Base-by-base conservation (phyloP, 2,888 invertebrate species). In the Smittia sp. region DNA sequence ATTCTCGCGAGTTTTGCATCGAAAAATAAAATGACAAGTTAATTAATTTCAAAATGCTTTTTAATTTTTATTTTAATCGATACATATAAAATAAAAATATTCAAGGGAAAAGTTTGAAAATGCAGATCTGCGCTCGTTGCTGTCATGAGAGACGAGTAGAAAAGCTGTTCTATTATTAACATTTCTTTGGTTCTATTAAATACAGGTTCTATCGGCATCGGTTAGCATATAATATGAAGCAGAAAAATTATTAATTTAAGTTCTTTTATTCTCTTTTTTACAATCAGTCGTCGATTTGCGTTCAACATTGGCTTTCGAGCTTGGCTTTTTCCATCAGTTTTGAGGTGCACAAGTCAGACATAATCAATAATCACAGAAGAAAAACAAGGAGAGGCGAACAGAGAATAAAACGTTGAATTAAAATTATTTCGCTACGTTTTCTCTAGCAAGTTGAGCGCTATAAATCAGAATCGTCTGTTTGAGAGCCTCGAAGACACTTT, bases 131-230 rank as follows among this genome's bases (percentile, higher is more conserved):
- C 32, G 3, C 32, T 32, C 32, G 32, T n/a, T n/a, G 32, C 32
- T 32, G 4, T 32, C 32, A 32, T n/a, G 9, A 6, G 32, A 32
- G 32, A 3, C 9, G 32, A 32, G 32, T n/a, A n/a, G 32, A 9
- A 46, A 46, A 46, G 11, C 15, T 15, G 15, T 11, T 46, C 15
- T 58, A 58, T 20, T 4, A 58, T 58, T 58, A 58, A 58, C 20
- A 58, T 18, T 58, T 58, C 58, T 58, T 58, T 58, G 58, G 58
- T 11, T 18, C 58, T 58, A 58, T 58, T 22, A 58, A 58, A 58
- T 58, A 58, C 58, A 58, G 22, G 22, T 18, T 2, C 18, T 58
- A 58, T 58, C 58, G 18, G 18, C 20, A 58, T 15, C 46, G 46
- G 46, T 11, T 15, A 46, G 6, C 46, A 46, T 46, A 2, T 13